phyloP scores from a whole-genome alignment of 2,888 invertebrate genomes.

The Platycheirus albimanus region DNA sequence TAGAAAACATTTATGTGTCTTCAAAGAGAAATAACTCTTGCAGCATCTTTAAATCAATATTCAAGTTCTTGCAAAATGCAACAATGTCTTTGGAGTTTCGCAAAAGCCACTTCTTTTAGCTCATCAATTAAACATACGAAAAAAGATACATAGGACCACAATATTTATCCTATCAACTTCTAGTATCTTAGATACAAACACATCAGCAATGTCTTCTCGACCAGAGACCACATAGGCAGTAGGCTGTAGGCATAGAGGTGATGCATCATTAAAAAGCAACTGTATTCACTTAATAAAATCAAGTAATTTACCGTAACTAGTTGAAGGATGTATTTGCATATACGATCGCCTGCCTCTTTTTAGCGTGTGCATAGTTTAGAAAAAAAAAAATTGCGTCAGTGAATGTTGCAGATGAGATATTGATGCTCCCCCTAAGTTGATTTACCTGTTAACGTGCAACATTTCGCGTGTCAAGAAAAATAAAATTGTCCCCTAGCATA shows the following conservation, averaged over 20 bases:
- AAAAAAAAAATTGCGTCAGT: conserved; percentile 69
- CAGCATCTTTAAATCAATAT: conserved; percentile 5
- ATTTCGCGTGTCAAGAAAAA: conserved; percentile 53
- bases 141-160: conserved; percentile 21
- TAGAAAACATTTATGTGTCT: too few relatives aligned
- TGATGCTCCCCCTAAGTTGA: conserved; percentile 58
- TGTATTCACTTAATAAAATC: conserved; percentile 23
- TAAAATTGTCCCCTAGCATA: not conserved
- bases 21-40: not conserved
- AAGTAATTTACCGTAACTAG: conserved; percentile 59
- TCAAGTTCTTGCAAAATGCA: conserved; percentile 37
- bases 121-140: conserved; percentile 46
- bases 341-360: conserved; percentile 39
- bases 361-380: conserved; percentile 27
- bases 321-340: conserved; percentile 74
- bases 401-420: conserved; percentile 57
- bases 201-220: not conserved
- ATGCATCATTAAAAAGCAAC: conserved; percentile 22
- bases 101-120: conserved; percentile 19
- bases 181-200: not conserved
- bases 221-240: too few relatives aligned
- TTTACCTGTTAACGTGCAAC: conserved; percentile 69
- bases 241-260: not conserved
- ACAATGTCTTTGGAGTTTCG: conserved; percentile 15
- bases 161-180: conserved; percentile 15